Conservation (phyloP, 2,888 invertebrate genomes). For the Ormyrus pomaceus region DNA sequence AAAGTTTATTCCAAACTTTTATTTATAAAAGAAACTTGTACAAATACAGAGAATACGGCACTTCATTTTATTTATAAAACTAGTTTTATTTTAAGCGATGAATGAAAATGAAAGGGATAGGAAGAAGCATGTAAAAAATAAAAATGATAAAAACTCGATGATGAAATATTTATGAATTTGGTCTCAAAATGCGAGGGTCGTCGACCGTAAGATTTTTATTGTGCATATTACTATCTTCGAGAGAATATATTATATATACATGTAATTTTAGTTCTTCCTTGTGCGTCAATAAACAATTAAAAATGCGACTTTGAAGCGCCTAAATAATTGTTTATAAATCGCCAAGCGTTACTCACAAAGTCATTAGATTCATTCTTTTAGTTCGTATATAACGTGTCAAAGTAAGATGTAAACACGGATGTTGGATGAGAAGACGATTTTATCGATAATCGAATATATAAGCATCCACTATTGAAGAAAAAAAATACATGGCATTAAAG, state of each 20-base stretch:
- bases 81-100: constrained; percentile 30
- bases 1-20: constrained; percentile 4
- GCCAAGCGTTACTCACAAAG: constrained; percentile 71
- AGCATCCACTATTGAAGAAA: constrained; percentile 25
- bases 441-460: constrained; percentile 42
- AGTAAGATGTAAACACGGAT: constrained; percentile 44
- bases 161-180: constrained; percentile 34
- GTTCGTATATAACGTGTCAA: constrained; percentile 66
- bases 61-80: constrained; percentile 25
- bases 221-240: constrained; percentile 48
- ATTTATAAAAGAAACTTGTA: constrained; percentile 12
- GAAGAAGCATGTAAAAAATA: neutral
- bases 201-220: constrained; percentile 45
- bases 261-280: constrained; percentile 51
- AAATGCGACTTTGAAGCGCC: constrained; percentile 35
- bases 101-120: neutral
- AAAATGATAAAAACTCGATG: too few species aligned
- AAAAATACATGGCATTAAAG: constrained; percentile 30
- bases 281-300: constrained; percentile 42
- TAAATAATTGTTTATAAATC: constrained; percentile 45
- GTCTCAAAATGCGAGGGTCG: constrained; percentile 35
- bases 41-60: constrained; percentile 13
- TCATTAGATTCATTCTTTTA: constrained; percentile 73
- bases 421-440: constrained; percentile 37
- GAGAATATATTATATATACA: constrained; percentile 39